A percentile compares a stretch with the other conserved stretches of the same genome.
Evolutionary conservation across 2,888 invertebrate species (phyloP).

Genomic region (Plebejus argus): DNA sequence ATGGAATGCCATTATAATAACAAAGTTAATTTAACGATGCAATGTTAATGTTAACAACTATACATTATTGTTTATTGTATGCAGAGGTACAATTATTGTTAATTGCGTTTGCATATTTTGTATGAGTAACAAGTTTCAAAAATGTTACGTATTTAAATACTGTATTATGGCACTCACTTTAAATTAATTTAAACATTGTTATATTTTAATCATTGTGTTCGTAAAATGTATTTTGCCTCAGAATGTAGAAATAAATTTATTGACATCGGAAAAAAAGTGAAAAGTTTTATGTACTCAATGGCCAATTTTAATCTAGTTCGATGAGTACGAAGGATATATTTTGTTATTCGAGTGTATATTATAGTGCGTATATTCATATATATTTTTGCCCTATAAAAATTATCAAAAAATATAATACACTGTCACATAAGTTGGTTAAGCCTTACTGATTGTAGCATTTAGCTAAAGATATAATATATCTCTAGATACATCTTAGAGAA

Average conservation of each 20-base stretch:
- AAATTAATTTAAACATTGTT: not conserved
- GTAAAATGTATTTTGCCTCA: not conserved
- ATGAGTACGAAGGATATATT: too few species aligned
- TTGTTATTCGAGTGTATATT: too few species aligned
- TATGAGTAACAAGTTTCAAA: not conserved
- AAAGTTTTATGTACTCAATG: not conserved
- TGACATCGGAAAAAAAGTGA: not conserved
- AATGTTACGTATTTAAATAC: not conserved
- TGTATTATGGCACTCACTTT: not conserved
- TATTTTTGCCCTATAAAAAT: too few species aligned
- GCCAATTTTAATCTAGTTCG: too few species aligned
- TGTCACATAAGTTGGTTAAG: too few species aligned
- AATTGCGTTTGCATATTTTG: not conserved
- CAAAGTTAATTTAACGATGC: not conserved
- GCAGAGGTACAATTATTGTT: not conserved
- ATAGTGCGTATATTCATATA: too few species aligned
- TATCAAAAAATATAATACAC: too few species aligned
- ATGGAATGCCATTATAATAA: slow-evolving; percentile 27
- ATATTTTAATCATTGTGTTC: not conserved
- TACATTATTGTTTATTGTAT: not conserved
- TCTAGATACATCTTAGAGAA: too few species aligned
- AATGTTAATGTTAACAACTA: not conserved
- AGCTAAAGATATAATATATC: too few species aligned
- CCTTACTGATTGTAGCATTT: too few species aligned
- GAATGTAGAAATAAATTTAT: not conserved